These are phyloP conservation scores for Muscicapa adusta DNA, from an alignment of 2,113 vertebrate genomes.

Conservation along the genomic window DNA sequence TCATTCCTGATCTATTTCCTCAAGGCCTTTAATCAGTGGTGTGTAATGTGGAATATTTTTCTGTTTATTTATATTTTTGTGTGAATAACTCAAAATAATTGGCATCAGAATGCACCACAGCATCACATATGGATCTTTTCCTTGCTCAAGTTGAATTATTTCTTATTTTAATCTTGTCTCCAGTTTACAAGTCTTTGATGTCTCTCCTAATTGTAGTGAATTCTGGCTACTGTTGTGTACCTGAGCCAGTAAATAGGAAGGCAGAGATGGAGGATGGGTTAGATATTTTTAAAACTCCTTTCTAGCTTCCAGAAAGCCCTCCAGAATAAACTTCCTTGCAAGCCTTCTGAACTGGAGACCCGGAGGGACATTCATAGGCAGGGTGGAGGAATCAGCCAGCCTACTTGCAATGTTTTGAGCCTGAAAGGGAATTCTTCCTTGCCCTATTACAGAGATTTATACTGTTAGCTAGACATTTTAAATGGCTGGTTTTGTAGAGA, in stretches of 20 bases:
- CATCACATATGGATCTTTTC: not conserved
- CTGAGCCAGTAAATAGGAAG: not conserved
- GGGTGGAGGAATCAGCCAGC: not conserved
- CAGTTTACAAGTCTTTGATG: not conserved
- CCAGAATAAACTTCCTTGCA: not conserved
- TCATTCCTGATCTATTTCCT: not conserved
- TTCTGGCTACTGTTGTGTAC: not conserved
- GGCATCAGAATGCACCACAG: not conserved
- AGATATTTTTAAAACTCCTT: conserved; percentile 11
- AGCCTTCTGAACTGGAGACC: not conserved
- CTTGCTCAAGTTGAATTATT: not conserved
- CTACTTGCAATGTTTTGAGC: not conserved
- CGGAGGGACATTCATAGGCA: not conserved
- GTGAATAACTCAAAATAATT: conserved; percentile 21
- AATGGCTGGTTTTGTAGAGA: not conserved
- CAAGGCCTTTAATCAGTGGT: conserved; percentile 19
- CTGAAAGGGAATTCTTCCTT: not conserved
- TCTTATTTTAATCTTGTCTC: not conserved
- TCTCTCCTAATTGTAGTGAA: not conserved
- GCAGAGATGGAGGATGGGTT: not conserved
- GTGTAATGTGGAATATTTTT: not conserved
- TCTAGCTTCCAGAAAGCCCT: not conserved
- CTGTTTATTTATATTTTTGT: not conserved
- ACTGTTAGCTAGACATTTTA: not conserved
- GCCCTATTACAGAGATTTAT: not conserved